Base-by-base conservation (phyloP, 2,113 vertebrate species). In the Galeopterus variegatus region DNA sequence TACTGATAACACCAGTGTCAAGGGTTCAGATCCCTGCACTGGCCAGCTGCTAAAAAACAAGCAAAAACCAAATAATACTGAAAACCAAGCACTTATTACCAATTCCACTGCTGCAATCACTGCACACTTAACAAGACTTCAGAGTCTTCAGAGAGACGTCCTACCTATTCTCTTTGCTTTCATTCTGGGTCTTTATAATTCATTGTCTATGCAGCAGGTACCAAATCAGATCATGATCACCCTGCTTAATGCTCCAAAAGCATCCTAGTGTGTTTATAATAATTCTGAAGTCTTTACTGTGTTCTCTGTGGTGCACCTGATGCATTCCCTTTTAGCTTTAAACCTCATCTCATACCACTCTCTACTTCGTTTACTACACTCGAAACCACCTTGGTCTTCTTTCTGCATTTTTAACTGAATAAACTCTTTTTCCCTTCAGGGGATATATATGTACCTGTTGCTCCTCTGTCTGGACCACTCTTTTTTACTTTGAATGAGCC, bases 201-300 rank as follows among this genome's bases (percentile, higher is more conserved):
- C 54, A 90, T 36, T 52, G 21, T 87, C 67, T 90, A 24, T 21
- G 64, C 1, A 90, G 52, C 56, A 94, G 92, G 6, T 19, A 89
- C 6, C 77, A 94, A 75, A 52, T 36, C 9, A 83, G 31, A 48
- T 65, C 26, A 45, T 28, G 15, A n/a, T 14, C 45, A 5, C 2
- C 1, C 21, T 64, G 14, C 5, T 62, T 67, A 88, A 36, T 56
- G 91, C 14, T 50, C n/a, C 24, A 62, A 90, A 83, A 65, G 26
- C 67, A 18, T 67, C 8, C 24, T 58, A 7, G 65, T 87, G 9
- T 79, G 70, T 31, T 69, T n/a, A 52, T 50, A 76, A 77, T 62
- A 75, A 69, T 85, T 91, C 18, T 88, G 28, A 87, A 86, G n/a
- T 64, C 52, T 84, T 72, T 50, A 90, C 45, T 60, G 15, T 69